Evolutionary conservation across 1,140 invertebrate species (phyloP).

Genomic region (Drosophila nasuta): DNA sequence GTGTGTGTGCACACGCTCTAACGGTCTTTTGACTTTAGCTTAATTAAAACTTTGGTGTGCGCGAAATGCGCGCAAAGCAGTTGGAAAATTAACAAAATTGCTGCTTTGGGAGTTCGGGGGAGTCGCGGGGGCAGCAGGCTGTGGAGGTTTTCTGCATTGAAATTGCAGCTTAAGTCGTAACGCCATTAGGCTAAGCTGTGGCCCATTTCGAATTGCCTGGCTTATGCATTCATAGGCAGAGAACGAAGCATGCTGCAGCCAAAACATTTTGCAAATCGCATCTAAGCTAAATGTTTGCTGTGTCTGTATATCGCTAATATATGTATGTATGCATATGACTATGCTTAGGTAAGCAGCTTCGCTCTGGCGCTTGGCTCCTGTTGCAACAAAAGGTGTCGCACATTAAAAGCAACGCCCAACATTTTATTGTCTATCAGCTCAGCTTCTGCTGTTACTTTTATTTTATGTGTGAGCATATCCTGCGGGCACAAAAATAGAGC

Average conservation of each 20-base stretch:
- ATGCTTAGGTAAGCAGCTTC: neutral
- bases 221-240: constrained; percentile 26
- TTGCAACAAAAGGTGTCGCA: constrained; percentile 30
- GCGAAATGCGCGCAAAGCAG: constrained; percentile 69
- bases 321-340: neutral
- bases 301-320: neutral
- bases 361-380: neutral
- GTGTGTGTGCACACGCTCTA: constrained; percentile 19
- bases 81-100: constrained; percentile 79
- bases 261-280: constrained; percentile 51
- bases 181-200: constrained; percentile 64
- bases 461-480: neutral
- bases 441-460: constrained; percentile 5
- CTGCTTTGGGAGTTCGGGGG: constrained; percentile 18
- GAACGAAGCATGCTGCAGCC: neutral
- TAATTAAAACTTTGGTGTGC: constrained; percentile 75
- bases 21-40: constrained; percentile 53
- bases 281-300: constrained; percentile 55
- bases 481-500: too few species aligned
- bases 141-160: constrained; percentile 26
- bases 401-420: constrained; percentile 33
- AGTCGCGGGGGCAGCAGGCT: constrained; percentile 25
- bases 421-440: constrained; percentile 50
- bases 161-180: constrained; percentile 64
- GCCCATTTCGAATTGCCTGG: constrained; percentile 45